Evolutionary conservation across 2,113 vertebrate genomes (phyloP).

Genomic region (Gadus macrocephalus): DNA sequence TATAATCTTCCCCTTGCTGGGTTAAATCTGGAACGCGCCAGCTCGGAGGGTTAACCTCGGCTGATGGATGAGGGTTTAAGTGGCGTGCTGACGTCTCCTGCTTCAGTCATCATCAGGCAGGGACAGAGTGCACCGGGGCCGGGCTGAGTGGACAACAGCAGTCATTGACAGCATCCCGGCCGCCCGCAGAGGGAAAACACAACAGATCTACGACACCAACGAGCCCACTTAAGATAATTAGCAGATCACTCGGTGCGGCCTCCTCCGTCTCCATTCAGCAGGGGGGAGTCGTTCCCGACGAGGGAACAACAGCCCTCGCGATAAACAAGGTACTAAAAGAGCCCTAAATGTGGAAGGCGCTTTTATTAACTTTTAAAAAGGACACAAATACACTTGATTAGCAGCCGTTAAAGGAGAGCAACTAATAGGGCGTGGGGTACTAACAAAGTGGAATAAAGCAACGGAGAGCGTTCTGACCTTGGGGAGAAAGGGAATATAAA

Average conservation of each 20-base stretch:
- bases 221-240: conserved; percentile 58
- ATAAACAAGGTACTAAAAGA: conserved; percentile 22
- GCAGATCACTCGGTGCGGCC: conserved; percentile 19
- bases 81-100: conserved; percentile 24
- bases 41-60: conserved; percentile 9
- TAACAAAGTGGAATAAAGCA: conserved; percentile 5
- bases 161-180: conserved; percentile 13
- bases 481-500: neutral
- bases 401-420: conserved; percentile 44
- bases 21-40: conserved; percentile 33
- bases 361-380: conserved; percentile 16
- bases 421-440: conserved; percentile 26
- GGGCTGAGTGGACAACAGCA: neutral
- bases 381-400: conserved; percentile 36
- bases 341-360: conserved; percentile 29
- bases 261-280: conserved; percentile 21
- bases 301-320: conserved; percentile 32
- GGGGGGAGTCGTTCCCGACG: conserved; percentile 26
- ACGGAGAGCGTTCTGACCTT: conserved; percentile 13
- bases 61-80: conserved; percentile 18
- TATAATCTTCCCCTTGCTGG: conserved; percentile 29
- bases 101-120: neutral
- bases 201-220: conserved; percentile 29
- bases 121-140: neutral
- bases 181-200: conserved; percentile 17